These are phyloP conservation scores for Thaumatotibia leucotreta DNA, from an alignment of 1,140 invertebrate species.

Conservation along the genomic window DNA sequence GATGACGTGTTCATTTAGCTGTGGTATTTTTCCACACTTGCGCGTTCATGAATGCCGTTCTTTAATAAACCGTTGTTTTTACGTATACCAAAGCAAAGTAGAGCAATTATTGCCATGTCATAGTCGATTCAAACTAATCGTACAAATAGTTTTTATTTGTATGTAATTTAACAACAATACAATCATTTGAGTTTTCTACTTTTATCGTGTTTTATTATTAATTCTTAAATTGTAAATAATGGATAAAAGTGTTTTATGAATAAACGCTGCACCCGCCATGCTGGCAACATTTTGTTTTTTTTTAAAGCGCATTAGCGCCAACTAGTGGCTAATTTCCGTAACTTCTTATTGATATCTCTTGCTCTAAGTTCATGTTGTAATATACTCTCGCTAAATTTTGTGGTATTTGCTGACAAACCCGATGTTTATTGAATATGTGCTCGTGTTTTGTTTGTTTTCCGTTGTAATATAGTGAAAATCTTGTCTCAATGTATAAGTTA, in stretches of 20 bases:
- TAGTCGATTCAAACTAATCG: neutral
- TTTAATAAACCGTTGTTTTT: slow-evolving; percentile 8
- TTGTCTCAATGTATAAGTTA: slow-evolving; percentile 62
- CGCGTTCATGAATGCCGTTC: neutral
- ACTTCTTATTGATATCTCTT: slow-evolving; percentile 74
- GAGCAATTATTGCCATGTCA: neutral
- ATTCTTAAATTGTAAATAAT: neutral
- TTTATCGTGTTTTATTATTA: no score
- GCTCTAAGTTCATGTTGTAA: slow-evolving; percentile 66
- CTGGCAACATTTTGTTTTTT: slow-evolving; percentile 39
- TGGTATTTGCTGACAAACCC: slow-evolving; percentile 52
- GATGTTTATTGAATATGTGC: slow-evolving; percentile 60
- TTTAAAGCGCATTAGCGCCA: slow-evolving; percentile 45
- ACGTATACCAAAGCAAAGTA: neutral
- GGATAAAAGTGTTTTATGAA: neutral
- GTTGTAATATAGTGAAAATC: slow-evolving; percentile 40
- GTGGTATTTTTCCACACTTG: neutral
- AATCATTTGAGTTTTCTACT: no score
- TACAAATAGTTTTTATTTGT: neutral
- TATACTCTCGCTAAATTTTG: slow-evolving; percentile 55
- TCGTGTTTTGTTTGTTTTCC: slow-evolving; percentile 49
- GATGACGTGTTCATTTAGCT: neutral
- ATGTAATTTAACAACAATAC: neutral
- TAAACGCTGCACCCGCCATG: neutral
- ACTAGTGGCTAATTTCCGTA: slow-evolving; percentile 56